phyloP scores from a whole-genome alignment of 2,888 invertebrate genomes.

The Lasius platythorax region DNA sequence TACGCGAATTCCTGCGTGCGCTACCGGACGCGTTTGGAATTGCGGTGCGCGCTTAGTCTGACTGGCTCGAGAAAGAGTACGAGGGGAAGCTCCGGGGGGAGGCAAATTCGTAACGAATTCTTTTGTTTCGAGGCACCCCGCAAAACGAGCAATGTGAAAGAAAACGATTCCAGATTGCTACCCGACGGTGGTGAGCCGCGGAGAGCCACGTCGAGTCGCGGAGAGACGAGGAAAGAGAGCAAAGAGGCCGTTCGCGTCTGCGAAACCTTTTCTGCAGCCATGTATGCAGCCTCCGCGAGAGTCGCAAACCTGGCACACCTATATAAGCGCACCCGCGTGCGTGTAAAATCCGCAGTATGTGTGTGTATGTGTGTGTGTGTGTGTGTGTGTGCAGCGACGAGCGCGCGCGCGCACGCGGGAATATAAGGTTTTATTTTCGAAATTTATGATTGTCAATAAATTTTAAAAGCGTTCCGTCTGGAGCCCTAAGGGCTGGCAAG shows the following conservation, averaged over 20 bases:
- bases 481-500: constrained; percentile 85
- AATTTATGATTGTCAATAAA: constrained; percentile 86
- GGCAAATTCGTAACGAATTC: constrained; percentile 84
- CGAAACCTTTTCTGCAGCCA: constrained; percentile 74
- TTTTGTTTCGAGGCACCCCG: constrained; percentile 83
- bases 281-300: constrained; percentile 72
- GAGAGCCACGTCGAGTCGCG: constrained; percentile 52
- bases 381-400: constrained; percentile 72
- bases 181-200: constrained; percentile 64
- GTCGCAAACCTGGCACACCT: constrained; percentile 68
- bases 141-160: constrained; percentile 80
- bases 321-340: constrained; percentile 1
- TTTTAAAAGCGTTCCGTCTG: constrained; percentile 86
- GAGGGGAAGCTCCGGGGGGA: constrained; percentile 62
- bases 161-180: constrained; percentile 75
- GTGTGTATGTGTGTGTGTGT: not conserved
- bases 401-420: constrained; percentile 74
- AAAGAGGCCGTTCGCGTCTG: constrained; percentile 68
- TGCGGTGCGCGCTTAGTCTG: constrained; percentile 18
- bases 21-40: constrained; percentile 34
- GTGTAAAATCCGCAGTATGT: constrained; percentile 60
- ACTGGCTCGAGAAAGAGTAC: constrained; percentile 46
- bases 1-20: constrained; percentile 14
- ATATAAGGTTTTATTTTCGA: constrained; percentile 86
- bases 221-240: constrained; percentile 62